These are phyloP conservation scores for Drosophila lowei DNA, from an alignment of 1,140 invertebrate species.

Conservation along the genomic window DNA sequence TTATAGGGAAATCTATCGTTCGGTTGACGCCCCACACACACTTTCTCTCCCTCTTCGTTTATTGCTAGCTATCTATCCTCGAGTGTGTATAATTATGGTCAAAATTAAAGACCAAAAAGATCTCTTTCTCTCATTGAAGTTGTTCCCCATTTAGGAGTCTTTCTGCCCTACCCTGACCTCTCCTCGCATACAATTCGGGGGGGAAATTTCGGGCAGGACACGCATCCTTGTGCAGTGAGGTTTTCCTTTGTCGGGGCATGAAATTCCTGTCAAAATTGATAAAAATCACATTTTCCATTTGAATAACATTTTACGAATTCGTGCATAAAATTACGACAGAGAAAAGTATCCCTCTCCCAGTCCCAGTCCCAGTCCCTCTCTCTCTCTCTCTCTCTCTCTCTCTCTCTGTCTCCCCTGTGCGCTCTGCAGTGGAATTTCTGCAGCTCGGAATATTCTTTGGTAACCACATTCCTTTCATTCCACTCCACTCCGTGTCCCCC, in stretches of 20 bases:
- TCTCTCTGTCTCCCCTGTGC: not conserved
- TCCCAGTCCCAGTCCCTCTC: not conserved
- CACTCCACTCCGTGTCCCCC: not conserved
- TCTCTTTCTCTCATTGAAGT: not conserved
- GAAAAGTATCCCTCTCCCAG: constrained; percentile 19
- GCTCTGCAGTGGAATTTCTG: constrained; percentile 72
- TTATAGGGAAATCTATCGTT: constrained; percentile 68
- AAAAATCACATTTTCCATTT: constrained; percentile 83
- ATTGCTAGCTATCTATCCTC: not conserved
- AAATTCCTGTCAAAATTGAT: constrained; percentile 83
- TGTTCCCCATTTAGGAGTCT: not conserved
- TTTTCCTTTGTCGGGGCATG: constrained; percentile 48
- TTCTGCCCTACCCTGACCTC: constrained; percentile 19
- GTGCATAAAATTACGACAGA: constrained; percentile 81
- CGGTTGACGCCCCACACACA: constrained; percentile 42
- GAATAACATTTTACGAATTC: constrained; percentile 83
- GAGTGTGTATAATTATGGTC: constrained; percentile 5
- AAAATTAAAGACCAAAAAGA: not conserved
- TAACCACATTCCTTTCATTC: constrained; percentile 60
- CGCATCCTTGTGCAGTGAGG: constrained; percentile 33
- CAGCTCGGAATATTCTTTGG: constrained; percentile 68
- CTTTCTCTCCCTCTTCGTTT: constrained; percentile 5
- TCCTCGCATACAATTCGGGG: constrained; percentile 20
- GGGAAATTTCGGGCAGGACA: constrained; percentile 12
- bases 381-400: not conserved